Evolutionary conservation across 37 sponge, comb jelly and placozoan species (phyloP), one percentile per base, ranked within the genome.

Genomic region (Eunapius fragilis): DNA sequence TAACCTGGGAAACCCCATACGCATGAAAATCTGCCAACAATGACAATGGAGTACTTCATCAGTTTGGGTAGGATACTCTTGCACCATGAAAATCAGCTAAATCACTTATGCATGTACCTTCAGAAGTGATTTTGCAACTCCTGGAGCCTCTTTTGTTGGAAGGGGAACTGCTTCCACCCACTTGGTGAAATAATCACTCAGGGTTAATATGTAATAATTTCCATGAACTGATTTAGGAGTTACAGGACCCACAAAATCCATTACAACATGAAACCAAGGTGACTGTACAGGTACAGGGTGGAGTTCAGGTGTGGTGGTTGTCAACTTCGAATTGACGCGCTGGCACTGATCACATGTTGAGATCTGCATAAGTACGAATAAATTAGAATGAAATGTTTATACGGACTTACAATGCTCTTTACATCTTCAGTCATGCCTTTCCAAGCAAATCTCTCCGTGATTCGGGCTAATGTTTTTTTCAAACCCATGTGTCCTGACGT

Each of bases 141-240:
- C 84, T 24, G 31, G 25, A 26, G 84, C 79, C n/a, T 25, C 25
- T 74, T 82, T 82, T 27, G 45, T 71, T 26, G 84, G 84, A 31
- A 82, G 35, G 7, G 84, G 74, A 77, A 82, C 35, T 33, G 84
- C 84, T 28, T 82, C 84, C 75, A 82, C 84, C 72, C 72, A 82
- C 79, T 82, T 82, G n/a, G 84, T 69, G 69, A 82, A 82, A 33
- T 82, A 82, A 31, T 82, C 84, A 82, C 80, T 32, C n/a, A 82
- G 25, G 25, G 84, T 78, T 24, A 82, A 37, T 25, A 82, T 31
- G 35, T 32, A 82, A 3, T 11, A 4, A 74, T 82, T 71, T 74
- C 84, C 84, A 25, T 27, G 25, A 25, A 23, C 31, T 28, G 79
- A 77, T n/a, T 33, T n/a, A 28, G 84, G 84, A 33, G 28, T 24